Percentiles rank a stretch among this genome's conserved stretches.
phyloP scores from a whole-genome alignment of 2,888 invertebrate genomes.

The Psylliodes chrysocephalus region DNA sequence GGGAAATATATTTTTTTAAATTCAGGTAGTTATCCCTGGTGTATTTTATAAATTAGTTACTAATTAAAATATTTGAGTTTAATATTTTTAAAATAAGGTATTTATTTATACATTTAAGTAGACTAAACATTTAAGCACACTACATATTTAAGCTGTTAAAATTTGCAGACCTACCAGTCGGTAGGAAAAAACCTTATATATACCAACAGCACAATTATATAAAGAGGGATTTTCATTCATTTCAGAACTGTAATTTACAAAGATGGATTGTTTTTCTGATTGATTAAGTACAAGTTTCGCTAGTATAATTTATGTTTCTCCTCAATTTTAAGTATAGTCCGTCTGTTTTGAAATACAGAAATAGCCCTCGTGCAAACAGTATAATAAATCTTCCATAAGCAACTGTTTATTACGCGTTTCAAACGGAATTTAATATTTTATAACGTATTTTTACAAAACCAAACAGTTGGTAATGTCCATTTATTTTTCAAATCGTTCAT shows the following conservation, averaged over 20 bases:
- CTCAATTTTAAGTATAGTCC: constrained; percentile 31
- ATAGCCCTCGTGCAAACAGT: neutral
- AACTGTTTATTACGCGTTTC: neutral
- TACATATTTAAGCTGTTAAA: neutral
- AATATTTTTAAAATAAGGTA: too few species aligned
- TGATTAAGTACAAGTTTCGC: constrained; percentile 34
- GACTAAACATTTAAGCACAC: too few species aligned
- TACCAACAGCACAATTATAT: constrained; percentile 6
- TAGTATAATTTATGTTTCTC: constrained; percentile 32
- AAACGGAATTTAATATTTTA: neutral
- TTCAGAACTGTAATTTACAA: constrained; percentile 27
- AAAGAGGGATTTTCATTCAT: constrained; percentile 8
- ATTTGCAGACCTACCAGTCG: neutral
- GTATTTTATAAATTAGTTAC: too few species aligned
- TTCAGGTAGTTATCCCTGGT: too few species aligned
- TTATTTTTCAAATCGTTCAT: too few species aligned
- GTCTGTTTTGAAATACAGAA: neutral
- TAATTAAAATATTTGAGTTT: too few species aligned
- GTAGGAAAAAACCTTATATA: neutral
- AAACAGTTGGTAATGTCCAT: too few species aligned
- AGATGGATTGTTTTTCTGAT: constrained; percentile 31
- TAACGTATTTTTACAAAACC: too few species aligned
- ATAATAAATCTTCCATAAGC: neutral
- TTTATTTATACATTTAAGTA: too few species aligned
- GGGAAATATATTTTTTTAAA: too few species aligned